A percentile compares a stretch with the other conserved stretches of the same genome.
Conservation (phyloP, 2,113 vertebrate species). For the Spea bombifrons region DNA sequence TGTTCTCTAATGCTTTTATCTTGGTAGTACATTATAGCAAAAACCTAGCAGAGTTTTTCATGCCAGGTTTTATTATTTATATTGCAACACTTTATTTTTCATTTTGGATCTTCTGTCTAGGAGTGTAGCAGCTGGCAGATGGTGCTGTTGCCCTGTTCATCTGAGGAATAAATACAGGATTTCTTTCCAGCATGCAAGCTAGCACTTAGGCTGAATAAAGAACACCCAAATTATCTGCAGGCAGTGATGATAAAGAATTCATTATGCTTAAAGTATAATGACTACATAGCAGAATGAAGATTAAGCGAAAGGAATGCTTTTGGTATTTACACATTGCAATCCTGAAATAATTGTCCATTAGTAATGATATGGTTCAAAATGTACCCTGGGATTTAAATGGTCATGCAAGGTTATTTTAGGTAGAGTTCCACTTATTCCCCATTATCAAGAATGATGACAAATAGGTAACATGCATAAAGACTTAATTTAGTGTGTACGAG, state of each 20-base stretch:
- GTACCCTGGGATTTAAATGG: neutral
- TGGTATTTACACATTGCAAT: slow-evolving; percentile 40
- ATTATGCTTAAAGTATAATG: slow-evolving; percentile 41
- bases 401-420: neutral
- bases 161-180: neutral
- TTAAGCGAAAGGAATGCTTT: slow-evolving; percentile 30
- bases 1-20: too few species aligned
- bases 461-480: neutral
- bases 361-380: slow-evolving; percentile 26
- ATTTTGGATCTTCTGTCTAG: neutral
- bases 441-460: neutral
- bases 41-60: too few species aligned
- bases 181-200: slow-evolving; percentile 15
- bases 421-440: neutral
- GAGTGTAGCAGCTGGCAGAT: slow-evolving; percentile 29
- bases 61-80: too few species aligned
- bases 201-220: slow-evolving; percentile 23
- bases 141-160: slow-evolving; percentile 21
- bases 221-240: slow-evolving; percentile 30
- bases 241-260: slow-evolving; percentile 38
- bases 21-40: too few species aligned
- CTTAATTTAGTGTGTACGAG: neutral
- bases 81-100: too few species aligned
- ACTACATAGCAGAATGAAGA: slow-evolving; percentile 34
- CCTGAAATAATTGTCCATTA: slow-evolving; percentile 41